Base-by-base conservation (phyloP, 1,140 invertebrate genomes). In the Probaryconus sp. region DNA sequence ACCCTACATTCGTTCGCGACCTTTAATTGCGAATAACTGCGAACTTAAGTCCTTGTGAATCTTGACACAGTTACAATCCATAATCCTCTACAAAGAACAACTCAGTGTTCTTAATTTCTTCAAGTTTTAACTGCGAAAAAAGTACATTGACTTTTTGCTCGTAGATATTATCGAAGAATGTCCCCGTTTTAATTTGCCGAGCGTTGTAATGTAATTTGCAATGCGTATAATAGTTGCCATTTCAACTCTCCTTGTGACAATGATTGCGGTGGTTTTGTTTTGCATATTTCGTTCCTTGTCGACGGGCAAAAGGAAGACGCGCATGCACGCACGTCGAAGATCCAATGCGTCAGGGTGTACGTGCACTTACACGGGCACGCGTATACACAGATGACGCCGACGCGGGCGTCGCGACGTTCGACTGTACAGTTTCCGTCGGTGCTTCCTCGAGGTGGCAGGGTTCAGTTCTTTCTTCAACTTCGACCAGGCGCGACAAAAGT, bases 341-440 rank as follows among this genome's bases (percentile, higher is more conserved):
- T 77, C 33, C 53, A 47, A 70, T 58, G 70, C 58, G 75, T 65
- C 61, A 10, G n/a, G 31, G 45, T 35, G 47, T 31, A 33, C 31
- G 51, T 24, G 58, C 17, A 47, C 63, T 69, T 72, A 60, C 61
- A 45, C 24, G 69, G 69, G 38, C 53, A 63, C 58, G 69, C 50
- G 45, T 61, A 40, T 40, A 40, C 58, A 75, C 67, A 73, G 79
- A 75, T 75, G 78, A 81, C 83, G 83, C 82, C 83, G 83, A 85
- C 83, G 83, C 83, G 79, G 77, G 74, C 83, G 83, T 83, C 84
- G 83, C 83, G 83, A 86, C 84, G 84, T 85, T 85, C 83, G 78
- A 83, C 83, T 81, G 83, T 84, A 85, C 85, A 87, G 85, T 86
- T 84, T 83, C 78, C 83, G 82, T 83, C 82, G 80, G 83, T 81